A percentile compares a stretch with the other conserved stretches of the same genome.
Conservation (phyloP, 2,113 vertebrate species). For the Damaliscus lunatus region DNA sequence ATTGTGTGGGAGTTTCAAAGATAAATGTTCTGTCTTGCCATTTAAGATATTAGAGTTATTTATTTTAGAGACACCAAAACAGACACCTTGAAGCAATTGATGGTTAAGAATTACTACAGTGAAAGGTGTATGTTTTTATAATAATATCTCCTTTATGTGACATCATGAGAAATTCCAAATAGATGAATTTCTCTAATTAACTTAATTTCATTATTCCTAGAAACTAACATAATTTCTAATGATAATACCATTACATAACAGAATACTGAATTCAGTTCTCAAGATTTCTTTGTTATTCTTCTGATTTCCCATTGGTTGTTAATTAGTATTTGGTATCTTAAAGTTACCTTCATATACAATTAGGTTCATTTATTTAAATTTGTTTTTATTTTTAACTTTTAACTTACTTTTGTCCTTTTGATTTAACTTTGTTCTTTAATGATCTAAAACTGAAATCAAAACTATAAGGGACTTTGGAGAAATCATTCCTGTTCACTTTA, state of each 20-base stretch:
- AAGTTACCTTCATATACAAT: background rate
- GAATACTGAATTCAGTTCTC: background rate
- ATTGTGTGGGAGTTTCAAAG: background rate
- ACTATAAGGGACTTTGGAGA: background rate
- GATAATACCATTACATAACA: background rate
- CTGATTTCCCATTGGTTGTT: background rate
- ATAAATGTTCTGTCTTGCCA: background rate
- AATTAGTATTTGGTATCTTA: background rate
- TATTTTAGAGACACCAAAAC: background rate
- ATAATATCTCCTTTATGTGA: background rate
- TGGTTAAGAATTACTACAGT: background rate
- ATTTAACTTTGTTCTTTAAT: background rate
- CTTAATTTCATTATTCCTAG: background rate
- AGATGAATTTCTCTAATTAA: background rate
- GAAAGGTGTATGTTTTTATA: background rate
- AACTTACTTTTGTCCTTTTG: background rate
- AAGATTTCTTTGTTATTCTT: background rate
- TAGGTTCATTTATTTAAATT: constrained; percentile 3
- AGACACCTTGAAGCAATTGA: background rate
- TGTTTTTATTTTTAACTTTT: background rate
- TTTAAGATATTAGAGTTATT: background rate
- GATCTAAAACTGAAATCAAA: constrained; percentile 22
- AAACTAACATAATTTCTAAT: background rate
- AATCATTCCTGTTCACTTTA: background rate
- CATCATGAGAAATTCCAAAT: background rate